Percentiles rank a stretch among this genome's conserved stretches.
Conservation (phyloP, 2,888 invertebrate genomes). For the Aspidiotus rigidus region DNA sequence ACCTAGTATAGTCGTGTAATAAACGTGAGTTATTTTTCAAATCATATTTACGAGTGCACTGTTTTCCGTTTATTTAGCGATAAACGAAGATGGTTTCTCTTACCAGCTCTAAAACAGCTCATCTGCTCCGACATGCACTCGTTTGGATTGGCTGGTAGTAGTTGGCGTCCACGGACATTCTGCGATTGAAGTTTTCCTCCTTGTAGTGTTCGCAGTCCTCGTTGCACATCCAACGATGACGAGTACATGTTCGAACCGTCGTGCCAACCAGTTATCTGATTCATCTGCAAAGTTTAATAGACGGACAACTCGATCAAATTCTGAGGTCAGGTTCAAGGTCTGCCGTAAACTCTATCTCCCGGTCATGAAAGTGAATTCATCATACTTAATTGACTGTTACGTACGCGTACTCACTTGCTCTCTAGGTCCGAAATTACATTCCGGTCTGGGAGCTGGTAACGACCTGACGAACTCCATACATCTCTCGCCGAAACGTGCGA, state of each 20-base stretch:
- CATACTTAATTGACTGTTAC: background rate
- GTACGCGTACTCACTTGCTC: slow-evolving; percentile 41
- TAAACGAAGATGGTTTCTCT: background rate
- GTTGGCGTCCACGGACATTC: slow-evolving; percentile 55
- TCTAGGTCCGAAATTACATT: slow-evolving; percentile 46
- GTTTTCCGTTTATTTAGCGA: too few relatives aligned
- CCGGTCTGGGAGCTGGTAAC: slow-evolving; percentile 44
- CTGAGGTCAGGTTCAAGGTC: background rate
- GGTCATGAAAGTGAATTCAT: too few relatives aligned
- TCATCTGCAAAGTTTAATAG: slow-evolving; percentile 52
- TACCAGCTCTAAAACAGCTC: slow-evolving; percentile 61
- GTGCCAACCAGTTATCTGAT: slow-evolving; percentile 62
- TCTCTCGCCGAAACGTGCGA: slow-evolving; percentile 42
- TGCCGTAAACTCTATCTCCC: background rate
- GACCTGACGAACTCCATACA: slow-evolving; percentile 47
- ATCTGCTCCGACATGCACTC: slow-evolving; percentile 55
- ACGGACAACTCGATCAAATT: too few relatives aligned
- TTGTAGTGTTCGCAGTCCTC: slow-evolving; percentile 51
- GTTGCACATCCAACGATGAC: slow-evolving; percentile 51
- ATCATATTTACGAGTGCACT: too few relatives aligned
- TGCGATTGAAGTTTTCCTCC: slow-evolving; percentile 57
- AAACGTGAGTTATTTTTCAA: too few relatives aligned
- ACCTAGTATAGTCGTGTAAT: too few relatives aligned
- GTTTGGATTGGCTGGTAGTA: slow-evolving; percentile 56
- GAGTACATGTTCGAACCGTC: slow-evolving; percentile 71